phyloP scores from a whole-genome alignment of 2,797 vertebrate genomes.

The Botia almorhae region DNA sequence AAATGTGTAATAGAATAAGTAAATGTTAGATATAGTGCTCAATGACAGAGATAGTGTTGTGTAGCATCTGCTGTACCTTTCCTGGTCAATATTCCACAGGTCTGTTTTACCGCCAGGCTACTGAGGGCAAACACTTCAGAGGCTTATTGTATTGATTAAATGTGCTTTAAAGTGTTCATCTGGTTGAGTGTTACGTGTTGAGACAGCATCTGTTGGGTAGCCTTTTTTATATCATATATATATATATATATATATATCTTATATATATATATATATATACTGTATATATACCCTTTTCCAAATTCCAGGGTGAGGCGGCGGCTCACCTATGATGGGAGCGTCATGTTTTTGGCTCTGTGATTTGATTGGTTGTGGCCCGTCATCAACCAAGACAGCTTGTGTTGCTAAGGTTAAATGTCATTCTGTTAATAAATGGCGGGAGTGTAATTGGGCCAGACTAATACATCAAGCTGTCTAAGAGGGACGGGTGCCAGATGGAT shows the following conservation, averaged over 20 bases:
- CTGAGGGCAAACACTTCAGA: constrained; percentile 37
- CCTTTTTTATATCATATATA: constrained; percentile 18
- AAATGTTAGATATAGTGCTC: not conserved
- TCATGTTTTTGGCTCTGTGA: not conserved
- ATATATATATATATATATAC: too few species aligned
- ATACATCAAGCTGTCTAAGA: constrained; percentile 47
- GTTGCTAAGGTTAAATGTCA: constrained; percentile 54
- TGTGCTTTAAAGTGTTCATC: constrained; percentile 17
- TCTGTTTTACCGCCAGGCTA: constrained; percentile 35
- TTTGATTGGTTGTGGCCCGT: constrained; percentile 19
- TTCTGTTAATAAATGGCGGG: constrained; percentile 19
- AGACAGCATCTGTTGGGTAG: constrained; percentile 34
- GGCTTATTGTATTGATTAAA: constrained; percentile 24
- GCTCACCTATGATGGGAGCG: not conserved
- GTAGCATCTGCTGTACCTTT: not conserved
- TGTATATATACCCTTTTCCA: not conserved
- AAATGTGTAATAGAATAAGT: not conserved
- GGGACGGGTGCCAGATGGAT: constrained; percentile 4
- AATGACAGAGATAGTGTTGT: not conserved
- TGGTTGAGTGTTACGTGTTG: constrained; percentile 27
- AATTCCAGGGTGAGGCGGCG: constrained; percentile 2
- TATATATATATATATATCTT: too few species aligned
- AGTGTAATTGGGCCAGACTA: constrained; percentile 43
- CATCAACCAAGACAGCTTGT: not conserved
- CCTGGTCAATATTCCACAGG: constrained; percentile 16